A percentile compares a stretch with the other conserved stretches of the same genome.
Conservation (phyloP, 2,797 vertebrate species). For the Percopsis omiscomaycus region DNA sequence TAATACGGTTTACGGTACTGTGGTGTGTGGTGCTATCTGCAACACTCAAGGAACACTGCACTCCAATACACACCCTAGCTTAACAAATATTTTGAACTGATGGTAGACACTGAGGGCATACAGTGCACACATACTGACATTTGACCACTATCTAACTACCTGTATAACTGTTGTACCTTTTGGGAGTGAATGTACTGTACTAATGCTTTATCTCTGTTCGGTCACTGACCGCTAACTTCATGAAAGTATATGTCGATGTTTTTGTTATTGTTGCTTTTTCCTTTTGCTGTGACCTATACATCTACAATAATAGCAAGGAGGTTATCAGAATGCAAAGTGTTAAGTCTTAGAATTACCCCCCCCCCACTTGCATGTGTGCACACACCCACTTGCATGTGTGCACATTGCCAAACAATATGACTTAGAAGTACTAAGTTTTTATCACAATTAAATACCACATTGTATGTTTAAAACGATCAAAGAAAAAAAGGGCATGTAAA, state of each 20-base stretch:
- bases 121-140: not conserved
- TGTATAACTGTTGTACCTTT: too few relatives aligned
- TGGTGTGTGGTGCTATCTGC: constrained; percentile 9
- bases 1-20: not conserved
- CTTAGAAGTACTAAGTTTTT: too few relatives aligned
- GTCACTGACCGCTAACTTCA: not conserved
- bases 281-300: constrained; percentile 37
- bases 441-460: too few relatives aligned
- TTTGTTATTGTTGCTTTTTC: constrained; percentile 32
- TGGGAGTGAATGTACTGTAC: not conserved
- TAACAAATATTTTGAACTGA: not conserved
- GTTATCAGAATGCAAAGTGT: too few relatives aligned
- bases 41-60: constrained; percentile 4
- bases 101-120: not conserved
- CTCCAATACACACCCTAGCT: not conserved
- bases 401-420: constrained; percentile 38
- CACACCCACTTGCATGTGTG: constrained; percentile 24
- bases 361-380: too few relatives aligned
- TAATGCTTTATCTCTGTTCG: not conserved
- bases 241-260: not conserved
- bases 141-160: too few relatives aligned
- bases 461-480: too few relatives aligned
- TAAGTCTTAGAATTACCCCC: constrained; percentile 1
- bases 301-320: constrained; percentile 9
- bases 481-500: too few relatives aligned